These are phyloP conservation scores for Protobothrops mucrosquamatus DNA, from an alignment of 2,113 vertebrate species.

Conservation along the genomic window DNA sequence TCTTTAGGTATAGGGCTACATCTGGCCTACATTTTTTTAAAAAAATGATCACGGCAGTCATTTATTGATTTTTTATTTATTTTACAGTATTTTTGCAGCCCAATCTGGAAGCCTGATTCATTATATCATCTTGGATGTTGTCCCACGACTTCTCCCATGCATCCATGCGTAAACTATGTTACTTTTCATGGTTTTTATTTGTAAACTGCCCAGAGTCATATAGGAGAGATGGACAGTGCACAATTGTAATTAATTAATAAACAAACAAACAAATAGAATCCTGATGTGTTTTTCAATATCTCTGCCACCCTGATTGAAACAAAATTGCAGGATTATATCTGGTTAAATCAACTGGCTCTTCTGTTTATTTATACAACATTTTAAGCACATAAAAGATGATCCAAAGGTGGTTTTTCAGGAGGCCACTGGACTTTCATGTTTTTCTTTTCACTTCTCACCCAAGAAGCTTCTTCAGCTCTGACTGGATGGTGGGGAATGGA, in stretches of 20 bases:
- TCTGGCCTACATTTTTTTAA: neutral
- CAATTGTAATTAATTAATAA: neutral
- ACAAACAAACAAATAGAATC: too few species aligned
- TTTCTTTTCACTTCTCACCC: too few species aligned
- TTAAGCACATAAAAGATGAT: neutral
- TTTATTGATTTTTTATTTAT: neutral
- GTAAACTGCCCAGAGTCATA: neutral
- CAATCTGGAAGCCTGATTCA: neutral
- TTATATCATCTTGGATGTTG: neutral
- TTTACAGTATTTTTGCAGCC: neutral
- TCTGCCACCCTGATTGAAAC: neutral
- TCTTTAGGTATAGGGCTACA: neutral
- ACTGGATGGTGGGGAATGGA: too few species aligned
- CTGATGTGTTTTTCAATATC: neutral
- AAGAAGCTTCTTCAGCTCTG: too few species aligned
- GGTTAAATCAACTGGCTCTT: neutral
- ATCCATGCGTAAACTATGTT: neutral
- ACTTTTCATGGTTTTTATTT: neutral
- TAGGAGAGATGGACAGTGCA: neutral
- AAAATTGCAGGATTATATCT: neutral
- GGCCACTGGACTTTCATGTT: too few species aligned
- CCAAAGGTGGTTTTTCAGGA: too few species aligned
- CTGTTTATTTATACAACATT: neutral
- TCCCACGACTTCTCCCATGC: neutral
- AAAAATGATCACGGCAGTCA: neutral